Percentiles rank a stretch among this genome's conserved stretches.
These are phyloP conservation scores for Chesias legatella DNA, from an alignment of 2,888 invertebrate genomes.

Conservation along the genomic window DNA sequence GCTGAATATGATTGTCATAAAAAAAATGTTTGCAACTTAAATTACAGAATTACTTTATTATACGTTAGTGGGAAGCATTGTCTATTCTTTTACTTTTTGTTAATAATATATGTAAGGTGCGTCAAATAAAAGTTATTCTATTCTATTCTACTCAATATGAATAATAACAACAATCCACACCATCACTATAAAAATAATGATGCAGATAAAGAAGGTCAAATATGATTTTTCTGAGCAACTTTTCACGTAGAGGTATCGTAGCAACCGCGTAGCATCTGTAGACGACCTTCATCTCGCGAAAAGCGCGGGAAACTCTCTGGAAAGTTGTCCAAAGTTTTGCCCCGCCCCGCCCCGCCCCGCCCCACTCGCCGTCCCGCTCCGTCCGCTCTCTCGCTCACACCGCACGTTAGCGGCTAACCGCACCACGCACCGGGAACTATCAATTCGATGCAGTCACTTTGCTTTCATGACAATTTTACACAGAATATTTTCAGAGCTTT, in stretches of 20 bases:
- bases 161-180: too few relatives aligned
- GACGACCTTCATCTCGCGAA: slow-evolving; percentile 33
- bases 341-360: slow-evolving; percentile 57
- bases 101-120: too few relatives aligned
- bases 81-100: too few relatives aligned
- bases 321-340: slow-evolving; percentile 58
- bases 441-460: slow-evolving; percentile 27
- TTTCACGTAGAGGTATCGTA: slow-evolving; percentile 7
- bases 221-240: neutral
- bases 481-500: neutral
- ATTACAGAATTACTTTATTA: too few relatives aligned
- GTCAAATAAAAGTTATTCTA: too few relatives aligned
- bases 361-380: slow-evolving; percentile 40
- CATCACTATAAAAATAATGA: too few relatives aligned
- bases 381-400: slow-evolving; percentile 46
- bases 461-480: slow-evolving; percentile 10
- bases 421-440: slow-evolving; percentile 43
- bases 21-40: too few relatives aligned
- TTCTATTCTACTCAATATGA: too few relatives aligned
- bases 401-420: slow-evolving; percentile 61
- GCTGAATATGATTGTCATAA: too few relatives aligned
- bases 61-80: too few relatives aligned
- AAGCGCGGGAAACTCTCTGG: slow-evolving; percentile 68
- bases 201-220: too few relatives aligned
- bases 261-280: slow-evolving; percentile 9